Base-by-base conservation (phyloP, 2,113 vertebrate genomes). In the Salvelinus namaycush region DNA sequence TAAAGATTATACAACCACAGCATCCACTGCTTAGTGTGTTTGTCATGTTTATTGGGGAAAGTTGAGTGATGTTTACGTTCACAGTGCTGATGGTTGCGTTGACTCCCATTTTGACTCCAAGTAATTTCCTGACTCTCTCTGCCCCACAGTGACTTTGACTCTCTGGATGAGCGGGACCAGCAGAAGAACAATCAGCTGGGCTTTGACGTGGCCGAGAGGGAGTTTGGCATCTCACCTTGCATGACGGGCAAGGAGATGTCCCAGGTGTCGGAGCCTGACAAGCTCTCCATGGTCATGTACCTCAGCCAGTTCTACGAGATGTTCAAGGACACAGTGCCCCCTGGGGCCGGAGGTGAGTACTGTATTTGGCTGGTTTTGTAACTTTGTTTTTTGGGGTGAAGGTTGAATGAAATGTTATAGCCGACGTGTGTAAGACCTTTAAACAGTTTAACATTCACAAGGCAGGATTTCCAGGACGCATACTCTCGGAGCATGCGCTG, bases 231-330 rank as follows among this genome's bases (percentile, higher is more conserved):
- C 80, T 97, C 95, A 59, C 98, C 98, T 67, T 98, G 98, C 87
- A 99, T 99, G 97, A 99, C 97, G 1, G 97, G 97, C 87, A 98
- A 97, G 87, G 97, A 99, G 84, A 99, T 99, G 97, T 96, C 97
- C 9, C 95, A 93, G 1, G 97, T 99, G 0, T 95, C 94, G 4
- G 97, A 99, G 81, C 98, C 98, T 1, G 98, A 99, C 91, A 98
- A 98, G 48, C 93, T 99, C 24, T 98, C 97, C 0, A 99, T 99
- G 98, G 98, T 99, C 89, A 97, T 99, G 96, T 99, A 99, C 92
- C 96, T 99, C 91, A 98, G 96, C 13, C 98, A 99, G 93, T 99
- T 99, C 93, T 99, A 99, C 2, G 97, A 99, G 93, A 99, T 99
- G 97, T 99, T 99, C 88, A 97, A 94, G 91, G 97, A 99, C 90